Evolutionary conservation across 2,888 invertebrate species (phyloP).

Genomic region (Imbricaverruca yamaguchii): DNA sequence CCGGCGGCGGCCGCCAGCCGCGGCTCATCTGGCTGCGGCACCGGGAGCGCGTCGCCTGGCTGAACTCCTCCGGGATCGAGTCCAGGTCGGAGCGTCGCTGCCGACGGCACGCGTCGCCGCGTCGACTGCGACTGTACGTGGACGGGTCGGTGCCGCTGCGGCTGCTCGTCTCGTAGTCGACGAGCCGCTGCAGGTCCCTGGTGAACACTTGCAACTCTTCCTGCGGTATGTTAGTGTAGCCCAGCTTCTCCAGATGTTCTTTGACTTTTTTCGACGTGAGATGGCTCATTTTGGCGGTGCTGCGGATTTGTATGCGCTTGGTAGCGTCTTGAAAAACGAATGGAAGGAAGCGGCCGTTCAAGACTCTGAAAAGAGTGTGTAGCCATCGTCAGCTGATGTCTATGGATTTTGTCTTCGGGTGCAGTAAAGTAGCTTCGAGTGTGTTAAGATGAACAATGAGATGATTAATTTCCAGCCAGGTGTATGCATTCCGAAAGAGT

Average conservation of each 20-base stretch:
- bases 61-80: slow-evolving; percentile 4
- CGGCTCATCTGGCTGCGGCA: slow-evolving; percentile 11
- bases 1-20: background rate
- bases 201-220: slow-evolving; percentile 3
- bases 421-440: too few species aligned
- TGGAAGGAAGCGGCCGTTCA: background rate
- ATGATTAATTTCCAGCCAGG: background rate
- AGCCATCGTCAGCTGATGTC: background rate
- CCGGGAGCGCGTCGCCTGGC: background rate
- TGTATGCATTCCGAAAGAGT: too few species aligned
- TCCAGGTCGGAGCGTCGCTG: background rate
- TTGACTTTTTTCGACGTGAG: background rate
- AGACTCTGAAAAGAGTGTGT: slow-evolving; percentile 17
- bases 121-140: background rate
- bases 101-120: background rate
- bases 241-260: slow-evolving; percentile 1
- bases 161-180: slow-evolving; percentile 14
- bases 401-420: background rate
- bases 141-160: slow-evolving; percentile 6
- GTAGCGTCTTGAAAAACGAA: background rate
- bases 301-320: background rate
- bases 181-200: slow-evolving; percentile 2
- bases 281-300: background rate
- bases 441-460: too few species aligned
- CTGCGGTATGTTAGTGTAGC: slow-evolving; percentile 7